Evolutionary conservation across 2,888 invertebrate species (phyloP).

Genomic region (Parelbella ahira): DNA sequence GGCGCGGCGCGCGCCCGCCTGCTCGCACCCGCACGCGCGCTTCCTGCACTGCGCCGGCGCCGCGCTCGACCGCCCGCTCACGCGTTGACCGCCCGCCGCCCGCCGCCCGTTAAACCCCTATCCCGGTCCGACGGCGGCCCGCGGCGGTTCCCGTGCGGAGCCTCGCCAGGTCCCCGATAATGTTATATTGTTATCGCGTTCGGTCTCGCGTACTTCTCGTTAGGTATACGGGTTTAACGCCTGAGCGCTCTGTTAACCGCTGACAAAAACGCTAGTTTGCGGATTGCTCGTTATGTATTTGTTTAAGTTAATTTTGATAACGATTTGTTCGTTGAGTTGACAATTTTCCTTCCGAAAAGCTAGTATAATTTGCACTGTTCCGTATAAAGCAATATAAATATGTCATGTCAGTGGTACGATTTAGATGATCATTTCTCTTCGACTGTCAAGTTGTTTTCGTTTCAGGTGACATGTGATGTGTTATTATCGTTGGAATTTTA

Average conservation of each 20-base stretch:
- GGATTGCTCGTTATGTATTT: not conserved
- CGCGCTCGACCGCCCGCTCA: conserved; percentile 66
- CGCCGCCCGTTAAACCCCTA: not conserved
- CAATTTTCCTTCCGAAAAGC: conserved; percentile 33
- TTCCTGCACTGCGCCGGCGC: conserved; percentile 74
- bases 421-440: conserved; percentile 2
- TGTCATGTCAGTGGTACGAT: conserved; percentile 28
- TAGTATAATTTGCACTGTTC: too few species aligned
- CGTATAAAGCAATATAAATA: too few species aligned
- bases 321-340: conserved; percentile 18
- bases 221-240: not conserved
- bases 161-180: not conserved
- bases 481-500: conserved; percentile 20
- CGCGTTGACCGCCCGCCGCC: conserved; percentile 48
- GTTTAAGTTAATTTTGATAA: not conserved
- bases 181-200: not conserved
- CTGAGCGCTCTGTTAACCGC: conserved; percentile 2
- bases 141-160: too few species aligned
- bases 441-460: conserved; percentile 23
- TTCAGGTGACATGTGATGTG: conserved; percentile 24
- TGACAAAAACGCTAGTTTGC: conserved; percentile 11
- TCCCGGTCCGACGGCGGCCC: conserved; percentile 5
- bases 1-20: conserved; percentile 50
- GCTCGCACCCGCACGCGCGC: conserved; percentile 68
- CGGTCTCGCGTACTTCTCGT: not conserved